Conservation (phyloP, 2,888 invertebrate genomes). For the Anthophora plumipes region DNA sequence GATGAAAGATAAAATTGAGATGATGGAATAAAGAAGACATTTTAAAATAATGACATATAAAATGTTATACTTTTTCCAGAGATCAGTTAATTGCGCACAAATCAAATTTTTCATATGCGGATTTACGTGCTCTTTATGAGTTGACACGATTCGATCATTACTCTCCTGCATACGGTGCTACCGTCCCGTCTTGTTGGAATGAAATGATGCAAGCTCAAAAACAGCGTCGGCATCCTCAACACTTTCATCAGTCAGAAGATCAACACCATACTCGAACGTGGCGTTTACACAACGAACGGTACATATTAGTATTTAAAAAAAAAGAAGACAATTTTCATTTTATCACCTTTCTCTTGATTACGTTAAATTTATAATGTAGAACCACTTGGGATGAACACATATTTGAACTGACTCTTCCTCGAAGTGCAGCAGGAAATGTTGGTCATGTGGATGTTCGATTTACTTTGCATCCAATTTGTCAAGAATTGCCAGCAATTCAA, state of each 20-base stretch:
- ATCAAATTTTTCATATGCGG: slow-evolving; percentile 86
- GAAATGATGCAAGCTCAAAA: slow-evolving; percentile 96
- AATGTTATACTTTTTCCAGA: slow-evolving; percentile 58
- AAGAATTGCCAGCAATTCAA: slow-evolving; percentile 92
- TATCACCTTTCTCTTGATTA: slow-evolving; percentile 2
- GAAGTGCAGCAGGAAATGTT: slow-evolving; percentile 88
- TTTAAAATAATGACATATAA: neutral
- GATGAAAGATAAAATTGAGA: slow-evolving; percentile 40
- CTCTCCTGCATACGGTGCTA: slow-evolving; percentile 91
- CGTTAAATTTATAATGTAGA: slow-evolving; percentile 54
- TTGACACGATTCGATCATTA: slow-evolving; percentile 91
- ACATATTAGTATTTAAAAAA: slow-evolving; percentile 70
- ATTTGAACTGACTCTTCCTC: slow-evolving; percentile 94
- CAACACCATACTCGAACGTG: slow-evolving; percentile 93
- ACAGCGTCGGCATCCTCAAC: slow-evolving; percentile 94
- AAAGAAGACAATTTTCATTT: neutral
- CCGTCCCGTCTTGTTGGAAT: slow-evolving; percentile 97
- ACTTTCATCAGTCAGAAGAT: slow-evolving; percentile 88
- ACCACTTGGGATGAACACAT: slow-evolving; percentile 97
- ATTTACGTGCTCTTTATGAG: slow-evolving; percentile 89
- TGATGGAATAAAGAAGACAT: neutral
- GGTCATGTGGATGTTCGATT: slow-evolving; percentile 97
- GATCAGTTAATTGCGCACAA: slow-evolving; percentile 86
- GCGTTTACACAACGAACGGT: slow-evolving; percentile 94
- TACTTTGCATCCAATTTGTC: slow-evolving; percentile 91